These are phyloP conservation scores for Mimumesa dahlbomi DNA, from an alignment of 2,888 invertebrate species.

Conservation along the genomic window DNA sequence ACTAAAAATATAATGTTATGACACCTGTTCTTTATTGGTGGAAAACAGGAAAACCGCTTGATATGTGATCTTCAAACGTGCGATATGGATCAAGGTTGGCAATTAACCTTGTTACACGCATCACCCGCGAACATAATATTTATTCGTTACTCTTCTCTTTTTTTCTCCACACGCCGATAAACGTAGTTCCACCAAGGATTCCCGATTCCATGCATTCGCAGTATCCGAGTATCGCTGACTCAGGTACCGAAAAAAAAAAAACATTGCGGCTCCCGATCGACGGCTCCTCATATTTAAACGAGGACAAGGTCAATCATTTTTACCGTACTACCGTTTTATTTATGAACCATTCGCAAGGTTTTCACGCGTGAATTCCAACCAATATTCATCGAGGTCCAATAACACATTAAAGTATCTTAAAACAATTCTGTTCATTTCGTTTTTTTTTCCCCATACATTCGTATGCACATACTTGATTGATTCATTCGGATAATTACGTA, in stretches of 20 bases:
- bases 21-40: too few relatives aligned
- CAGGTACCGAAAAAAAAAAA: not conserved
- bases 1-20: too few relatives aligned
- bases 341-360: slow-evolving; percentile 15
- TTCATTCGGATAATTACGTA: too few relatives aligned
- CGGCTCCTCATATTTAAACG: slow-evolving; percentile 2
- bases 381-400: slow-evolving; percentile 8
- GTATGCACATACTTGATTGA: not conserved
- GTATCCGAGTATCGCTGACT: slow-evolving; percentile 6
- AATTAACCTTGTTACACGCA: slow-evolving; percentile 37
- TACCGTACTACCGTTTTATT: slow-evolving; percentile 7
- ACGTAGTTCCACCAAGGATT: slow-evolving; percentile 6
- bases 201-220: not conserved
- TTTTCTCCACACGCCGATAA: not conserved
- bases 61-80: slow-evolving; percentile 3
- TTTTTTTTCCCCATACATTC: not conserved
- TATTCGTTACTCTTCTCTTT: slow-evolving; percentile 1
- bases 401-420: not conserved
- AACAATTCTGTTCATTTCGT: not conserved
- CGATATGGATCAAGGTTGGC: slow-evolving; percentile 32
- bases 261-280: not conserved
- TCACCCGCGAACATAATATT: slow-evolving; percentile 23
- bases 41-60: too few relatives aligned
- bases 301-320: slow-evolving; percentile 29
- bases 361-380: slow-evolving; percentile 4